These are phyloP conservation scores for Chironomus riparius DNA, from an alignment of 2,888 invertebrate species.

Conservation along the genomic window DNA sequence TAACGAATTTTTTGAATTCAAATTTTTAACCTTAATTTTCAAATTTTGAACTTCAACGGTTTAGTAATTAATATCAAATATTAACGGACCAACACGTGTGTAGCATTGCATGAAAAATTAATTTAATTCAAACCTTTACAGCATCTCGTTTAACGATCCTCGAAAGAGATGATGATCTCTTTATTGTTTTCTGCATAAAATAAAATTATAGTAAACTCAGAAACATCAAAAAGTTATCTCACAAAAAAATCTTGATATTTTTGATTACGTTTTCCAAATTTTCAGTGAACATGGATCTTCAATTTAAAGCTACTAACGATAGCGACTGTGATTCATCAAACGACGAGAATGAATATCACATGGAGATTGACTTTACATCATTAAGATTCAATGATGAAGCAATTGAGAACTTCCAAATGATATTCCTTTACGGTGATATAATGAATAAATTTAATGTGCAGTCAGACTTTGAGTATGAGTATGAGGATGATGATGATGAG, in stretches of 20 bases:
- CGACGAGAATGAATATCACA: constrained; percentile 18
- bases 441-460: background rate
- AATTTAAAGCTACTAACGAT: background rate
- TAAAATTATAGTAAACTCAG: background rate
- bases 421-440: constrained; percentile 6
- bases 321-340: background rate
- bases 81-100: too few species aligned
- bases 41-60: too few species aligned
- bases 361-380: constrained; percentile 10
- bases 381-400: background rate
- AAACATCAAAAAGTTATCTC: background rate
- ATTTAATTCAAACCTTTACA: too few species aligned
- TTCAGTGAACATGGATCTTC: background rate
- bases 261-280: background rate
- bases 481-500: background rate
- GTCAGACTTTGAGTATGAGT: background rate
- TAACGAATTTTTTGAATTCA: too few species aligned
- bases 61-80: too few species aligned
- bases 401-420: background rate
- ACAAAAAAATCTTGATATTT: background rate
- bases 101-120: too few species aligned
- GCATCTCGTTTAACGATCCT: too few species aligned
- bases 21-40: too few species aligned
- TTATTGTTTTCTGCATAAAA: background rate
- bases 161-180: too few species aligned